Evolutionary conservation across 2,888 invertebrate genomes (phyloP).

Genomic region (Orchestes rusci): DNA sequence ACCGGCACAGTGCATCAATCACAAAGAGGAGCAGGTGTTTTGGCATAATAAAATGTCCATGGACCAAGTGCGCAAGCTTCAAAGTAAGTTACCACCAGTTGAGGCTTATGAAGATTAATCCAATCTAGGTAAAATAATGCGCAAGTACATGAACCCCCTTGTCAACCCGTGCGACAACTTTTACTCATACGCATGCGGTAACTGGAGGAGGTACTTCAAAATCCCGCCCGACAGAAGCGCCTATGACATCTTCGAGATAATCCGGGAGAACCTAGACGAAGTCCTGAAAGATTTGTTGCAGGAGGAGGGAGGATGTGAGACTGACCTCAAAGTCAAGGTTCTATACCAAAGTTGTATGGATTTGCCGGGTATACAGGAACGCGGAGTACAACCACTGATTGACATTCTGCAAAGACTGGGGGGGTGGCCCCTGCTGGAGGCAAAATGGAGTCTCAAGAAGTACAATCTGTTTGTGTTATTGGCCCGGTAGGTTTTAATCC

Average conservation of each 20-base stretch:
- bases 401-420: slow-evolving; percentile 65
- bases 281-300: slow-evolving; percentile 61
- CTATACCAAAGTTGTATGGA: slow-evolving; percentile 89
- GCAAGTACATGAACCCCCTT: slow-evolving; percentile 64
- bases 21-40: slow-evolving; percentile 16
- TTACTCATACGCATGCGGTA: slow-evolving; percentile 80
- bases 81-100: slow-evolving; percentile 24
- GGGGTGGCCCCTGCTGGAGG: slow-evolving; percentile 78
- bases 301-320: slow-evolving; percentile 43
- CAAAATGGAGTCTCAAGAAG: slow-evolving; percentile 54
- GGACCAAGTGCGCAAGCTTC: slow-evolving; percentile 28
- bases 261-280: slow-evolving; percentile 66
- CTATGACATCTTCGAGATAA: slow-evolving; percentile 25
- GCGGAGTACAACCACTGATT: slow-evolving; percentile 65
- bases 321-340: slow-evolving; percentile 72
- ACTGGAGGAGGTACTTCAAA: slow-evolving; percentile 76
- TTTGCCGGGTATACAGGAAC: slow-evolving; percentile 51
- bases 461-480: slow-evolving; percentile 58
- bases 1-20: no score
- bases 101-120: background rate
- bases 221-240: slow-evolving; percentile 71
- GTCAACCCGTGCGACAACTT: slow-evolving; percentile 77
- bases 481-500: slow-evolving; percentile 2
- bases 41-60: slow-evolving; percentile 22
- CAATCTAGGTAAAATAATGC: slow-evolving; percentile 49